These are phyloP conservation scores for Melanerpes aurifrons DNA, from an alignment of 2,113 vertebrate genomes.

Conservation along the genomic window DNA sequence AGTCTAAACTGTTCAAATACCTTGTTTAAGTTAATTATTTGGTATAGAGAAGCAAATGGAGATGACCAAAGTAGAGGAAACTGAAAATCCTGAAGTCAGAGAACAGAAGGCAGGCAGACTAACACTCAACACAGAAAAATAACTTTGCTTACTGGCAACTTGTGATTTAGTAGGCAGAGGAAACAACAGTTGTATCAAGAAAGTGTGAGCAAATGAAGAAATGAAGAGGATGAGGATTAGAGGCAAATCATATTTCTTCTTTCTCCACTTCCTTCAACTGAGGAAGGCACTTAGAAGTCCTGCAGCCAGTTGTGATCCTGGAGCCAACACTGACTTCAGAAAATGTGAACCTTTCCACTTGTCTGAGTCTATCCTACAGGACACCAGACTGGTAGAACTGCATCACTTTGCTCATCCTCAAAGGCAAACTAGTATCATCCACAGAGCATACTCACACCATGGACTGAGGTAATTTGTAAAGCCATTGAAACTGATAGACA, in stretches of 20 bases:
- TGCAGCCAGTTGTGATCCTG: background rate
- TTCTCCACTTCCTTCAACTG: background rate
- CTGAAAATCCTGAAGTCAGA: background rate
- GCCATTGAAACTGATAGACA: fast-evolving
- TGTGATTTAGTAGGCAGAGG: background rate
- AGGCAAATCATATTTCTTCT: background rate
- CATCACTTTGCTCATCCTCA: background rate
- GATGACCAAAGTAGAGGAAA: background rate
- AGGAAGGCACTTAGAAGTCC: background rate
- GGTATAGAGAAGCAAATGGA: background rate
- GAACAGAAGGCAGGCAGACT: background rate
- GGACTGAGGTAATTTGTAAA: background rate
- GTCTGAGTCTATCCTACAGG: background rate
- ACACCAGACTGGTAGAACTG: background rate
- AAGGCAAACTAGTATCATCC: background rate
- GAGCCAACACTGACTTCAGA: background rate
- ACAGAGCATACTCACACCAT: background rate
- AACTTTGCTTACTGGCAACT: constrained; percentile 2
- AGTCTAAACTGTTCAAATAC: background rate
- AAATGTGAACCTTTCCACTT: background rate
- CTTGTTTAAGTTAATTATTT: background rate
- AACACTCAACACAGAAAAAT: background rate
- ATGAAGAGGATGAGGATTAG: background rate
- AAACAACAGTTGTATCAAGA: constrained; percentile 8
- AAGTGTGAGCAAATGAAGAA: background rate